These are phyloP conservation scores for Cotesia congregata DNA, from an alignment of 2,888 invertebrate species.

Conservation along the genomic window DNA sequence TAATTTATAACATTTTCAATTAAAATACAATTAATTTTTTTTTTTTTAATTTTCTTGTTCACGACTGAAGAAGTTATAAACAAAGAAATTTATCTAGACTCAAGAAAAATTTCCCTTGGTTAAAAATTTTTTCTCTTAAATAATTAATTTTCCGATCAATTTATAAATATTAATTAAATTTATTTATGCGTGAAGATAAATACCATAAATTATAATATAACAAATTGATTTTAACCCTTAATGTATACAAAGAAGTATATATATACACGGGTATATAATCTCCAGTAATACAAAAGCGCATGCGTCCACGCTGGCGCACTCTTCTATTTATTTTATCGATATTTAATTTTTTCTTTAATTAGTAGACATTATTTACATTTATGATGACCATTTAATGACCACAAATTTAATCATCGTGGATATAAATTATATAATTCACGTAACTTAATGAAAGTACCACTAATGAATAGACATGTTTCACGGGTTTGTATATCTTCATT, in stretches of 20 bases:
- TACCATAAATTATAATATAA: slow-evolving; percentile 18
- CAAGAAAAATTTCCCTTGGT: no score
- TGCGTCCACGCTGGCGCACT: background rate
- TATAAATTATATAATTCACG: no score
- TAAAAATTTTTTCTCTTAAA: no score
- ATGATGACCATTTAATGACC: background rate
- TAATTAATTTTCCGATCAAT: no score
- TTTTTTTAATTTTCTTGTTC: no score
- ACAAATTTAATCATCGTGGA: background rate
- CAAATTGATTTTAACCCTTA: slow-evolving; percentile 28
- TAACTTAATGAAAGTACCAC: background rate
- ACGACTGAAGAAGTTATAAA: no score
- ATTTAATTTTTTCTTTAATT: background rate
- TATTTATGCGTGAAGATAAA: background rate
- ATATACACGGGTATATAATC: background rate
- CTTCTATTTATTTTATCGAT: background rate
- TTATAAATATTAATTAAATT: background rate
- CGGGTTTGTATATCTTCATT: no score
- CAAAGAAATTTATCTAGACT: no score
- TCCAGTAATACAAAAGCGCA: background rate
- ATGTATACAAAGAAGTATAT: background rate
- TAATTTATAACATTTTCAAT: no score
- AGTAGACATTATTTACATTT: background rate
- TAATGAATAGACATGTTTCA: background rate
- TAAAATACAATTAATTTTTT: no score